Evolutionary conservation across 2,113 vertebrate species (phyloP).

Genomic region (Centropus bengalensis): DNA sequence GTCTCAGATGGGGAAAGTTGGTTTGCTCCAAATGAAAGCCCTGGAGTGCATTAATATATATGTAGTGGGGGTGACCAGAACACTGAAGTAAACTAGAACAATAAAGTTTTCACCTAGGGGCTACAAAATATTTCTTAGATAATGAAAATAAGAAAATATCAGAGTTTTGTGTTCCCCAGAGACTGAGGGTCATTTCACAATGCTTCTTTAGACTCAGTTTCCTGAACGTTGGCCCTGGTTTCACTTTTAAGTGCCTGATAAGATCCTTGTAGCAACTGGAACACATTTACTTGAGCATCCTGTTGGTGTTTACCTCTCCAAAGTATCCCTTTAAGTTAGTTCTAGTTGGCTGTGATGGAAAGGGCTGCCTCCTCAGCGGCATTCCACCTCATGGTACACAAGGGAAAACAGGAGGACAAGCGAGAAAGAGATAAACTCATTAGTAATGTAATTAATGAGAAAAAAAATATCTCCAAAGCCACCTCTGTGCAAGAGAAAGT

Average conservation of each 20-base stretch:
- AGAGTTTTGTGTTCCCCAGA: background rate
- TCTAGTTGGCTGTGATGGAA: background rate
- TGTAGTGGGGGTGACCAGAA: background rate
- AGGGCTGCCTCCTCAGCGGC: background rate
- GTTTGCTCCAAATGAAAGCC: background rate
- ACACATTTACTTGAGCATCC: background rate
- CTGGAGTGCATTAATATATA: background rate
- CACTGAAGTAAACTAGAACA: background rate
- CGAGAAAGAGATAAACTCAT: background rate
- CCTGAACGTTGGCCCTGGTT: background rate
- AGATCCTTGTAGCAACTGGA: background rate
- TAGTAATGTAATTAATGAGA: background rate
- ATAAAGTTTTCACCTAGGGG: background rate
- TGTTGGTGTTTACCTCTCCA: background rate
- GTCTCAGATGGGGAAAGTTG: background rate
- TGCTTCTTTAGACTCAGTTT: background rate
- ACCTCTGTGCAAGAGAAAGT: background rate
- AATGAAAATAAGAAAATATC: background rate
- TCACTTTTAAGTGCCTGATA: background rate
- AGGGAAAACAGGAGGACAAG: background rate
- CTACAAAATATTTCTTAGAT: background rate
- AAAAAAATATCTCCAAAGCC: background rate
- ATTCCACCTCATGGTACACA: background rate
- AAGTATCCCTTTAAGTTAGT: background rate
- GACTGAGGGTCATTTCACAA: background rate